phyloP scores from a whole-genome alignment of 2,113 vertebrate genomes.

The Anser brachyrhynchus region DNA sequence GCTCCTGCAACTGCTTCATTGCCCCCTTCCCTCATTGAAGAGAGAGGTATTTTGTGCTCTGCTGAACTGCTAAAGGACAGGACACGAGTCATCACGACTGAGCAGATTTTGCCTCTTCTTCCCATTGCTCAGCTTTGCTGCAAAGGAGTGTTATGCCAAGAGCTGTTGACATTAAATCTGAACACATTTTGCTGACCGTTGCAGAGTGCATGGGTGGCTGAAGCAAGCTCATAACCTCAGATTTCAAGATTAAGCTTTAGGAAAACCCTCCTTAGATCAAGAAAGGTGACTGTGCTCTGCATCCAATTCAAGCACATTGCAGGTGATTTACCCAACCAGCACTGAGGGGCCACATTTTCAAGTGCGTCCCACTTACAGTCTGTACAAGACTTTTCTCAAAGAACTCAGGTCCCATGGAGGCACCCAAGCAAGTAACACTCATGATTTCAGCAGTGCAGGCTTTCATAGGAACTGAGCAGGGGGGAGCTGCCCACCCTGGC shows the following conservation, averaged over 20 bases:
- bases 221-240: not conserved
- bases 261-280: not conserved
- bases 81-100: not conserved
- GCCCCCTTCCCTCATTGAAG: not conserved
- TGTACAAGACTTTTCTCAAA: not conserved
- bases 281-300: not conserved
- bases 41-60: conserved; percentile 25
- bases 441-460: not conserved
- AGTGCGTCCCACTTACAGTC: not conserved
- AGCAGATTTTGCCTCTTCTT: conserved; percentile 5
- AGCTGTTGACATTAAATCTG: conserved; percentile 6
- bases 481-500: not conserved
- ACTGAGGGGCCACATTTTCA: not conserved
- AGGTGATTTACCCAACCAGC: not conserved
- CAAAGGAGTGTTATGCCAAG: not conserved
- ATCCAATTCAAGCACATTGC: accelerated
- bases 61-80: not conserved
- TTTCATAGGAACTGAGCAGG: not conserved
- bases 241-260: not conserved
- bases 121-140: not conserved
- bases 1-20: not conserved
- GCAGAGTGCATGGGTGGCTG: not conserved
- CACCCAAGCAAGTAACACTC: not conserved
- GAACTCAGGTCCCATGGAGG: not conserved
- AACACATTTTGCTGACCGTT: not conserved